A percentile compares a stretch with the other conserved stretches of the same genome.
Evolutionary conservation across 53 echinoderm and acorn worm species (phyloP).

Genomic region (Actinopyga echinites): DNA sequence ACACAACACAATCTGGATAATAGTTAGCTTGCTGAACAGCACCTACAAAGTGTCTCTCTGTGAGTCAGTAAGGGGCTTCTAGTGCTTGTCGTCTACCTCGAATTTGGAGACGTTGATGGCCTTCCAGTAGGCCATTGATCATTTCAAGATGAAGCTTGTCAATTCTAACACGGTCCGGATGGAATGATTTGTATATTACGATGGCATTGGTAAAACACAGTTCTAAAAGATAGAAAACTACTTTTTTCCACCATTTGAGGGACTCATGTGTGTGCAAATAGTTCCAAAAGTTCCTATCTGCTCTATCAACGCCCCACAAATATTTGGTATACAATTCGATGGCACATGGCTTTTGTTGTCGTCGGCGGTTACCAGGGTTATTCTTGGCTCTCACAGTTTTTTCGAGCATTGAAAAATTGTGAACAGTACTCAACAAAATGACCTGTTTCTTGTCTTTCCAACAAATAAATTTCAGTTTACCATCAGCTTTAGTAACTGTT

Average conservation of each 20-base stretch:
- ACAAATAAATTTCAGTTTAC: background rate
- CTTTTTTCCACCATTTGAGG: slow-evolving; percentile 37
- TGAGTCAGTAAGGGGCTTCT: slow-evolving; percentile 8
- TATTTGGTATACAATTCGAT: background rate
- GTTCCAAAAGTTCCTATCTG: slow-evolving; percentile 12
- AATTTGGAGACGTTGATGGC: background rate
- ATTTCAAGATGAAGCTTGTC: background rate
- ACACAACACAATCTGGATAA: slow-evolving; percentile 5
- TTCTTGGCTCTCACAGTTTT: slow-evolving; percentile 2
- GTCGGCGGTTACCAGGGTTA: background rate
- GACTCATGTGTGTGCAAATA: slow-evolving; percentile 14
- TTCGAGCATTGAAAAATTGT: slow-evolving; percentile 26
- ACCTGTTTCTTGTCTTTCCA: slow-evolving; percentile 37
- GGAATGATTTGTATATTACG: background rate
- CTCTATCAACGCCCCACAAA: slow-evolving; percentile 21
- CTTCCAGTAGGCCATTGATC: background rate
- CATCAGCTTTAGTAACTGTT: background rate
- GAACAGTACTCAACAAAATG: slow-evolving; percentile 17
- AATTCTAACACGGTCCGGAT: background rate
- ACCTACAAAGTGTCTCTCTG: slow-evolving; percentile 18
- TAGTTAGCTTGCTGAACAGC: background rate
- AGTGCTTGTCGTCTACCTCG: background rate
- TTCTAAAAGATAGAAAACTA: background rate
- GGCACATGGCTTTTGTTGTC: slow-evolving; percentile 24
- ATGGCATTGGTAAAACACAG: background rate